Base-by-base conservation (phyloP, 1,140 invertebrate species). In the Drosophila virilis region DNA sequence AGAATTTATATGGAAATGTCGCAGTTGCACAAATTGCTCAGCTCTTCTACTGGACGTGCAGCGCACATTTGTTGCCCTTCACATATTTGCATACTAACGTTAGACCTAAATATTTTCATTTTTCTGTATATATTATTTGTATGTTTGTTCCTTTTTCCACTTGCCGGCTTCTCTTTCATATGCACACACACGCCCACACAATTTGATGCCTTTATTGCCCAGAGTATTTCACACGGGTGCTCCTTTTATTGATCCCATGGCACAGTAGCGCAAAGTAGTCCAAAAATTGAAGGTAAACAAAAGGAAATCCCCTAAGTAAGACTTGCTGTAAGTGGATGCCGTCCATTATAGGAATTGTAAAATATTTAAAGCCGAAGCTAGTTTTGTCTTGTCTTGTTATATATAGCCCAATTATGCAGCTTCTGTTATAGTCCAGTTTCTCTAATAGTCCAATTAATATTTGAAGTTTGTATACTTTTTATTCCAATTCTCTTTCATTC, bases 81-180 rank as follows among this genome's bases (percentile, higher is more conserved):
- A n/a, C 15, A 5, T 28, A 74, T 74, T 74, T 74, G 67, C 72
- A 74, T 74, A 74, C 52, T 70, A 74, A 74, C 72, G 72, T 64
- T 42, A 48, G 32, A 62, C 52, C 66, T 9, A 37, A 65, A 65
- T 65, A 17, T 52, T 15, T 35, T 6, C 8, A 37, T 37, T 37
- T 17, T 60, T 15, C 51, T n/a, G n/a, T 35, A 54, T 43, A 45
- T 15, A 54, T 40, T 54, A 38, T 54, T 17, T 54, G 37, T 17
- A 12, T 35, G 35, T 32, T 17, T 38, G 17, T 40, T 15, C 60
- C 17, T 1, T 22, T 22, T 28, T 22, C 32, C 17, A 17, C 17
- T 12, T 15, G 4, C 17, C 6, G 32, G 10, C 43, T 45, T 8
- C 45, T 46, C 45, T 8, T n/a, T 15, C 42, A 15, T 15, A 15